Evolutionary conservation across 2,888 invertebrate species (phyloP), one percentile per base, ranked within the genome.

Genomic region (Myathropa florea): DNA sequence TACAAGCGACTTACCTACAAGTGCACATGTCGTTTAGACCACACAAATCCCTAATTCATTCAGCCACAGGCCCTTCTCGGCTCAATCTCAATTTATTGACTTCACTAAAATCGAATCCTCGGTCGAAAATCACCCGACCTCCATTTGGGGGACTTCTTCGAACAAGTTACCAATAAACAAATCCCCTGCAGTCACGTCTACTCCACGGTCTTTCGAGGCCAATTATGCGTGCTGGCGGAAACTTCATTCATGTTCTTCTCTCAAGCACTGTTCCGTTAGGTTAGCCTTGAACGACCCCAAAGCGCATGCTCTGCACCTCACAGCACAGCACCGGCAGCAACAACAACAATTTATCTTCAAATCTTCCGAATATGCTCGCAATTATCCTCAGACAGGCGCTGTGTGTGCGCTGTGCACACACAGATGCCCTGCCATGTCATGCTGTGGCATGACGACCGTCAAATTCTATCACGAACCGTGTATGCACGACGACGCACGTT

Each of bases 381-480:
- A 46, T 46, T 46, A 46, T 46, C 46, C 46, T 18, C 46, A 46
- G 46, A 46, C 46, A 39, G 39, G 39, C 39, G 39, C n/a, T 39
- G 36, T 39, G 36, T 39, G 36, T 3, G 36, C 36, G 0, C 28
- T 4, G 28, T 3, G 28, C 36, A 10, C 36, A n/a, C 39, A 46
- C 6, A 33, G 33, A 33, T 33, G 33, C 33, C 33, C 33, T 1
- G 33, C 12, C 33, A 12, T 33, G 33, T 33, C 33, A 18, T 46
- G 46, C 46, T 7, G 46, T n/a, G n/a, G 46, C 30, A 33, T 33
- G 10, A 33, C 30, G 30, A 33, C 18, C 18, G 46, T 18, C 55
- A 46, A 79, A 83, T 83, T 83, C 64, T 79, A 83, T 83, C 83
- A 83, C 79, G 79, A 46, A 83, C 33, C 30, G 36, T 57, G 26